These are phyloP conservation scores for Colinus virginianus DNA, from an alignment of 2,113 vertebrate species.

Conservation along the genomic window DNA sequence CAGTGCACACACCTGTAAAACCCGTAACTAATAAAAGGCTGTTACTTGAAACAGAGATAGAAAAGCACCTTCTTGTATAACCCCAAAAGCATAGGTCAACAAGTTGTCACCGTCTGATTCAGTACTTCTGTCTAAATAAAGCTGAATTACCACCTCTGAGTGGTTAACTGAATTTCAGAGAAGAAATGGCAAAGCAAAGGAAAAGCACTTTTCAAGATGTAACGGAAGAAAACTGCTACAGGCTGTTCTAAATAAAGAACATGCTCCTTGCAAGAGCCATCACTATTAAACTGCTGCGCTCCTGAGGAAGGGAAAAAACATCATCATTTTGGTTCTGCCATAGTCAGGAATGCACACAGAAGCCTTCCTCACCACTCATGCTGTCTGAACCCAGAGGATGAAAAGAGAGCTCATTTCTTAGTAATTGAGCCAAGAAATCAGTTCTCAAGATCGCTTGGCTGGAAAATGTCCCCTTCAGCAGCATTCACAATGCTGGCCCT, in stretches of 20 bases:
- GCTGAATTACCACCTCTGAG: not conserved
- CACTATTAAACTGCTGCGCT: not conserved
- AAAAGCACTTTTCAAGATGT: not conserved
- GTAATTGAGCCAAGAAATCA: not conserved
- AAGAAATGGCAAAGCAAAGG: not conserved
- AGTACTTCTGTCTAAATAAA: not conserved
- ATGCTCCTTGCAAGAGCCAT: fast-evolving
- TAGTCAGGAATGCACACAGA: not conserved
- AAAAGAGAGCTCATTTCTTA: not conserved
- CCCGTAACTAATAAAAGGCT: not conserved
- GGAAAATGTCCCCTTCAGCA: not conserved
- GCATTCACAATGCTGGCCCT: not conserved
- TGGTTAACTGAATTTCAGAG: not conserved
- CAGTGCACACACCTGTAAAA: not conserved
- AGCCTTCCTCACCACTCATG: not conserved
- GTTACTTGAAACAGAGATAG: not conserved
- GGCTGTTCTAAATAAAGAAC: constrained; percentile 31
- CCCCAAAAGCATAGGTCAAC: fast-evolving
- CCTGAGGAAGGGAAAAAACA: no score
- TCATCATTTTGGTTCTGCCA: not conserved
- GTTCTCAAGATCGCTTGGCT: not conserved
- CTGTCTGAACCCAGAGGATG: not conserved
- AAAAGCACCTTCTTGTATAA: not conserved
- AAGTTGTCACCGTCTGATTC: not conserved
- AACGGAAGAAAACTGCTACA: not conserved